phyloP scores from a whole-genome alignment of 2,113 vertebrate genomes.

The Hiodon alosoides region DNA sequence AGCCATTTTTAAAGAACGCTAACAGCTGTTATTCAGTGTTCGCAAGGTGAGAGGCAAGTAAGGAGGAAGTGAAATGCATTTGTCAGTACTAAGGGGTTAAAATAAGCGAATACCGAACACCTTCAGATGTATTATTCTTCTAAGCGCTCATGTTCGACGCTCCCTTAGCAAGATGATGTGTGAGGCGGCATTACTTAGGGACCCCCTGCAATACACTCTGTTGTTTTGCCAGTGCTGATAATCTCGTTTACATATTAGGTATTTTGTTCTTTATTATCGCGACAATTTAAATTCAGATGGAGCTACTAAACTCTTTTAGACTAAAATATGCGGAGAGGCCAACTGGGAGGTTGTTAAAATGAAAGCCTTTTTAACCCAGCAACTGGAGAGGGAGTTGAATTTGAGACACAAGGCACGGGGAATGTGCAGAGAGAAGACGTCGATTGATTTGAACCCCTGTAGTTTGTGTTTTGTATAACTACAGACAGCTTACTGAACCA shows the following conservation, averaged over 20 bases:
- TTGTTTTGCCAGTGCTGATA: conserved; percentile 22
- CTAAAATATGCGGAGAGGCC: not conserved
- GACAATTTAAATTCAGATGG: conserved; percentile 23
- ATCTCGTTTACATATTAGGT: conserved; percentile 30
- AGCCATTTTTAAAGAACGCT: conserved; percentile 9
- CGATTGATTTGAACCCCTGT: not conserved
- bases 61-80: conserved; percentile 19
- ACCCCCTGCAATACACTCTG: conserved; percentile 7
- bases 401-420: not conserved
- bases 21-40: conserved; percentile 24
- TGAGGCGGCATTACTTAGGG: conserved; percentile 3
- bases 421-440: not conserved
- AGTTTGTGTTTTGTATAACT: not conserved
- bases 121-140: conserved; percentile 23
- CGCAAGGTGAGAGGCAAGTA: conserved; percentile 18
- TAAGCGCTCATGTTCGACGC: conserved; percentile 19
- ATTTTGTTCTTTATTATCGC: conserved; percentile 23
- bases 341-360: conserved; percentile 1
- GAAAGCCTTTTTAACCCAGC: not conserved
- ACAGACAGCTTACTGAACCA: no score
- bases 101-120: conserved; percentile 31
- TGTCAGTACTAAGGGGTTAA: conserved; percentile 26
- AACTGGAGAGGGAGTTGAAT: not conserved
- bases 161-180: conserved; percentile 15
- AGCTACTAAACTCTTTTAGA: not conserved